These are phyloP conservation scores for Metallyticus violacea DNA, from an alignment of 2,888 invertebrate species.

Conservation along the genomic window DNA sequence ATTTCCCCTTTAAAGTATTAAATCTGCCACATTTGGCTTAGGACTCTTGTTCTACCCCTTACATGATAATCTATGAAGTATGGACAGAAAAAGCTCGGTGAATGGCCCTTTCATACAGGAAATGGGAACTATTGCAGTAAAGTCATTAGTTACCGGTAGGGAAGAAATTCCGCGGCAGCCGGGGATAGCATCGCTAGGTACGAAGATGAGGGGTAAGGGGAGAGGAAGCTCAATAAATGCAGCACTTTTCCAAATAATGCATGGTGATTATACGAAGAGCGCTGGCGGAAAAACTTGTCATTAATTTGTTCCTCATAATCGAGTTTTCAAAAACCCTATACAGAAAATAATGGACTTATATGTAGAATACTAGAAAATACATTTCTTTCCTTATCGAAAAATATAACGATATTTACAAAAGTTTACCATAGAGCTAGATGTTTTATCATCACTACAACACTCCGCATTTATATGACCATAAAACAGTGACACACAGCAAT, in stretches of 20 bases:
- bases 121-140: not conserved
- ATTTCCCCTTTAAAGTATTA: too few relatives aligned
- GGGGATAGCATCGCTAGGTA: slow-evolving; percentile 9
- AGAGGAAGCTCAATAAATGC: not conserved
- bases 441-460: too few relatives aligned
- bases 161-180: not conserved
- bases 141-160: not conserved
- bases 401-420: too few relatives aligned
- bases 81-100: not conserved
- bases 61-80: not conserved
- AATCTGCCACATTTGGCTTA: not conserved
- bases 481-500: too few relatives aligned
- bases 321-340: not conserved
- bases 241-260: not conserved
- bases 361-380: too few relatives aligned
- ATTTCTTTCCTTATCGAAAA: too few relatives aligned
- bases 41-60: not conserved
- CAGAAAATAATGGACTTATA: too few relatives aligned
- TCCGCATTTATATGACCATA: too few relatives aligned
- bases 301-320: not conserved
- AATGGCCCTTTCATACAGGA: not conserved
- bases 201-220: not conserved
- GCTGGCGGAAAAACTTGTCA: not conserved
- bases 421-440: too few relatives aligned
- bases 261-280: not conserved